phyloP scores from a whole-genome alignment of 2,113 vertebrate genomes.

The Indri indri region DNA sequence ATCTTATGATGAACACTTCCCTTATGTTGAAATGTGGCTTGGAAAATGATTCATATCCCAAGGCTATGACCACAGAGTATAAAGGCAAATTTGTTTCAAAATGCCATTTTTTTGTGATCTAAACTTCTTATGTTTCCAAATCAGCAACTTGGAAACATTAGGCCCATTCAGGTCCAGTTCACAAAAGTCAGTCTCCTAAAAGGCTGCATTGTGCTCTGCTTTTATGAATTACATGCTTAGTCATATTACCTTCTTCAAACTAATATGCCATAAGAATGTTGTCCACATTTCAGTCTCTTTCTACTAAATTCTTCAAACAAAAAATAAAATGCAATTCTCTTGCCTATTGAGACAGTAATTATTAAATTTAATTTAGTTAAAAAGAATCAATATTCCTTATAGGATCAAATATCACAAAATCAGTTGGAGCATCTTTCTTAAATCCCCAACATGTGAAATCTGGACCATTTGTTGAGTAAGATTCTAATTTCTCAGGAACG shows the following conservation, averaged over 20 bases:
- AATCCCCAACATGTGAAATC: neutral
- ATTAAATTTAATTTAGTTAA: neutral
- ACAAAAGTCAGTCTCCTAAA: conserved; percentile 55
- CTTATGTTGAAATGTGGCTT: conserved; percentile 58
- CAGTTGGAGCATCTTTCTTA: neutral
- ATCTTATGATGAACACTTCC: conserved; percentile 39
- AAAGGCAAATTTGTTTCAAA: conserved; percentile 76
- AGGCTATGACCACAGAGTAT: neutral
- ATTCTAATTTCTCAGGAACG: neutral
- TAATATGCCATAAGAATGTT: neutral
- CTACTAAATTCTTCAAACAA: neutral
- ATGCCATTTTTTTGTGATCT: conserved; percentile 74
- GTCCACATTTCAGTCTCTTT: neutral
- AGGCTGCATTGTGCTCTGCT: conserved; percentile 15
- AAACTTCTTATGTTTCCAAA: conserved; percentile 55
- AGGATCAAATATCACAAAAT: neutral
- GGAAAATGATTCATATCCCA: conserved; percentile 54
- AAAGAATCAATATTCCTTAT: neutral
- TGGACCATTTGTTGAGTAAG: neutral
- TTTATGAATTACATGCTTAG: conserved; percentile 26
- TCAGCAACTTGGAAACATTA: conserved; percentile 60
- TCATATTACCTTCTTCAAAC: neutral
- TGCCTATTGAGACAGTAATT: neutral
- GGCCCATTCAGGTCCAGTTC: conserved; percentile 44
- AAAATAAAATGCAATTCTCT: neutral